These are phyloP conservation scores for Sandelia bainsii DNA, from an alignment of 2,797 vertebrate genomes.

Conservation along the genomic window DNA sequence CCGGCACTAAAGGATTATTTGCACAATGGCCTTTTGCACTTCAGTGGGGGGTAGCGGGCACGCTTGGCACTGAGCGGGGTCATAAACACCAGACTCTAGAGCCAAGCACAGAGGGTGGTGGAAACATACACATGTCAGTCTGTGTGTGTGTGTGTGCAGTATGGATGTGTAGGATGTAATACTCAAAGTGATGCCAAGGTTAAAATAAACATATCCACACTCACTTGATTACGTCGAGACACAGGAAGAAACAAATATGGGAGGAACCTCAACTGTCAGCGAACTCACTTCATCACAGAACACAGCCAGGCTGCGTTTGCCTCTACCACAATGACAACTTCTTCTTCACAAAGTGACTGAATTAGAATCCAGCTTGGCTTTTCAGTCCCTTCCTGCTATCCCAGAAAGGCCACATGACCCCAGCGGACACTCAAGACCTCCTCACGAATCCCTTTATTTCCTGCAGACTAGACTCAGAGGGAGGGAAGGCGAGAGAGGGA, in stretches of 20 bases:
- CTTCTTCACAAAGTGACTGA: slow-evolving; percentile 36
- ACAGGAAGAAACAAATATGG: neutral
- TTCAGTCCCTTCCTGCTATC: slow-evolving; percentile 73
- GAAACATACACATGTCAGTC: slow-evolving; percentile 26
- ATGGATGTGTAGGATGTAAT: neutral
- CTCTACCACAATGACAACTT: slow-evolving; percentile 56
- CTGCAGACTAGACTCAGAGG: slow-evolving; percentile 76
- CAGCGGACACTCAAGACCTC: slow-evolving; percentile 70
- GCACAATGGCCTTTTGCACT: slow-evolving; percentile 71
- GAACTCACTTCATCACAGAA: slow-evolving; percentile 6
- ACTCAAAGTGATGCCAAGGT: slow-evolving; percentile 20
- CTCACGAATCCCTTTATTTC: slow-evolving; percentile 75
- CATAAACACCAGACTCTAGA: slow-evolving; percentile 62
- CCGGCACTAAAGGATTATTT: slow-evolving; percentile 65
- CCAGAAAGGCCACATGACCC: slow-evolving; percentile 68
- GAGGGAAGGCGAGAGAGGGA: slow-evolving; percentile 29
- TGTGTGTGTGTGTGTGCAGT: neutral
- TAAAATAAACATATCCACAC: slow-evolving; percentile 11
- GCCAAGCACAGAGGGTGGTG: slow-evolving; percentile 42
- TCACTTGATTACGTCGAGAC: slow-evolving; percentile 7
- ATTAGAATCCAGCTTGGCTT: slow-evolving; percentile 51
- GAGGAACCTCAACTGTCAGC: neutral
- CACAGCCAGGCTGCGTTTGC: slow-evolving; percentile 30
- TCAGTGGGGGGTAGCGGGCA: slow-evolving; percentile 47
- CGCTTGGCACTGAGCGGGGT: slow-evolving; percentile 36